Percentiles rank a stretch among this genome's conserved stretches.
Evolutionary conservation across 2,113 vertebrate genomes (phyloP).

Genomic region (Oryzias javanicus): DNA sequence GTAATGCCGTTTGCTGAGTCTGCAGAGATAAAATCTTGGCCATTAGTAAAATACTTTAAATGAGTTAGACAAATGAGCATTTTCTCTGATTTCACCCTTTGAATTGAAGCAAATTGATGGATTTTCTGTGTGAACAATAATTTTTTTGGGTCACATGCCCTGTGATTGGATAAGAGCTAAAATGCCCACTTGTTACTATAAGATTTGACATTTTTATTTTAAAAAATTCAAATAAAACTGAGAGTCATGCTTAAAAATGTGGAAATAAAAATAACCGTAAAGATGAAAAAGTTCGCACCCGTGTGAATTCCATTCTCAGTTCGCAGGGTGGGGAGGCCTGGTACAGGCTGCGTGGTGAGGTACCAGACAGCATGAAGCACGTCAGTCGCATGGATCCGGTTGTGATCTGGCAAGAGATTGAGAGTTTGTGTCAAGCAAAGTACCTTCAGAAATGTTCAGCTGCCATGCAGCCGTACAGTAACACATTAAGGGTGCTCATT

Average conservation of each 20-base stretch:
- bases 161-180: too few species aligned
- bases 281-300: constrained; percentile 71
- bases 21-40: constrained; percentile 41
- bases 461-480: too few species aligned
- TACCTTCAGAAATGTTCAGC: background rate
- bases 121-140: too few species aligned
- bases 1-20: constrained; percentile 88
- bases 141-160: background rate
- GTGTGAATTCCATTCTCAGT: constrained; percentile 85
- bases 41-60: background rate
- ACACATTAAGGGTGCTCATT: too few species aligned
- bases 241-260: too few species aligned
- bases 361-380: constrained; percentile 98
- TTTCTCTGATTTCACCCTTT: background rate
- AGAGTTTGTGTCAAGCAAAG: background rate
- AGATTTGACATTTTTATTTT: too few species aligned
- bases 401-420: constrained; percentile 84
- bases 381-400: constrained; percentile 94
- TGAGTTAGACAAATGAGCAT: background rate
- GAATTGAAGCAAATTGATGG: background rate
- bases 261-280: background rate
- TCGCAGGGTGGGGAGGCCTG: constrained; percentile 83
- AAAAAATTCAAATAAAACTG: too few species aligned
- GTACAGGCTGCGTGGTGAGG: constrained; percentile 93
- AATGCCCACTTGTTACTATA: too few species aligned